Percentiles rank a stretch among this genome's conserved stretches.
Evolutionary conservation across 2,888 invertebrate species (phyloP).

Genomic region (Lepidochrysops patricia): DNA sequence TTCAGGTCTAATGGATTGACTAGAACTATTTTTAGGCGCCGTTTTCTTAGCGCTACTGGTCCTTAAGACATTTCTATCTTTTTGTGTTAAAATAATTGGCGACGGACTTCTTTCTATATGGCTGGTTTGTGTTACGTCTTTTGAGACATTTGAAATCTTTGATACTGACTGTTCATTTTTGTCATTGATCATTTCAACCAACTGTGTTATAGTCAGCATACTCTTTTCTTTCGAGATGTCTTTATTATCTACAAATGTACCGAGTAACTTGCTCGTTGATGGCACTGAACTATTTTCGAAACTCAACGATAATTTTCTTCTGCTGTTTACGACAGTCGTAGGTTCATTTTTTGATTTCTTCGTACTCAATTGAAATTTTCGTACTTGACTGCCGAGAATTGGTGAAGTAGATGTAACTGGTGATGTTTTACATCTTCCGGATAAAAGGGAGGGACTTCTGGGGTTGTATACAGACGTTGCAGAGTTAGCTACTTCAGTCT

Average conservation of each 20-base stretch:
- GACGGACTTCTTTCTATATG: slow-evolving; percentile 39
- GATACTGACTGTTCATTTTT: slow-evolving; percentile 28
- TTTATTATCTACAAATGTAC: slow-evolving; percentile 14
- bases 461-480: slow-evolving; percentile 23
- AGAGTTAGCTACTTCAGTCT: slow-evolving; percentile 7
- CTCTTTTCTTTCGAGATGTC: slow-evolving; percentile 46
- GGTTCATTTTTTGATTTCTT: slow-evolving; percentile 36
- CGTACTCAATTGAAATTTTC: slow-evolving; percentile 40
- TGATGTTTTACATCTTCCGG: slow-evolving; percentile 35
- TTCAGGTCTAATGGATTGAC: background rate
- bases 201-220: slow-evolving; percentile 62
- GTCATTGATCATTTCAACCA: slow-evolving; percentile 61
- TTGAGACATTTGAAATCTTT: slow-evolving; percentile 17
- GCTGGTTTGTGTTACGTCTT: slow-evolving; percentile 2
- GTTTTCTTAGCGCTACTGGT: slow-evolving; percentile 17
- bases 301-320: slow-evolving; percentile 35
- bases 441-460: slow-evolving; percentile 55
- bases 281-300: slow-evolving; percentile 24
- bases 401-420: slow-evolving; percentile 40
- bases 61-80: slow-evolving; percentile 30
- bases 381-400: slow-evolving; percentile 47
- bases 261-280: slow-evolving; percentile 13
- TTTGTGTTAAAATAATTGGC: slow-evolving; percentile 54
- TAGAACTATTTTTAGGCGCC: slow-evolving; percentile 1
- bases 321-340: slow-evolving; percentile 33